phyloP scores from a whole-genome alignment of 1,140 invertebrate species.

The Bombus superbus region DNA sequence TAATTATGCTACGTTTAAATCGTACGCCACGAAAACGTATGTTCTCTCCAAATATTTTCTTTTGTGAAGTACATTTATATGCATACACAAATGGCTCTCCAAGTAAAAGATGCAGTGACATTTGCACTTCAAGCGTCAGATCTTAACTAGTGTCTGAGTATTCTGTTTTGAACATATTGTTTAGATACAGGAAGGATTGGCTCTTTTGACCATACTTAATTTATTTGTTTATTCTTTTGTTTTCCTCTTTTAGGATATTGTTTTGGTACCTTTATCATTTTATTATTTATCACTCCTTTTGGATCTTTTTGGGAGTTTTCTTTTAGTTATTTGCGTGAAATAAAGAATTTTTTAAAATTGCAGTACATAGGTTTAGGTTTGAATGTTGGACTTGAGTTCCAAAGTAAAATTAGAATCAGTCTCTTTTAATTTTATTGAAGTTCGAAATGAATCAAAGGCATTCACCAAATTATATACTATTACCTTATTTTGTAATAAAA shows the following conservation, averaged over 20 bases:
- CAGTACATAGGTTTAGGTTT: too few species aligned
- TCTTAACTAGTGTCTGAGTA: not conserved
- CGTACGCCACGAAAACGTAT: not conserved
- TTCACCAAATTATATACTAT: too few species aligned
- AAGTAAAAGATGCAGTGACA: not conserved
- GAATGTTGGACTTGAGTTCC: too few species aligned
- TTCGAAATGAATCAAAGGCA: too few species aligned
- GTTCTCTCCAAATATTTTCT: not conserved
- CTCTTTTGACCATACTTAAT: not conserved
- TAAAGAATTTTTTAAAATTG: too few species aligned
- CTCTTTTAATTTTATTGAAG: too few species aligned
- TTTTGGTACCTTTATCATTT: too few species aligned
- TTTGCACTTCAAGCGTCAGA: not conserved
- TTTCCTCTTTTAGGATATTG: not conserved
- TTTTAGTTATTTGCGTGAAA: too few species aligned
- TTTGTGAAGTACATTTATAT: not conserved
- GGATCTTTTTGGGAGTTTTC: too few species aligned
- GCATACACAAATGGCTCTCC: not conserved
- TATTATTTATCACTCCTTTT: too few species aligned
- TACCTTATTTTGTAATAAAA: too few species aligned
- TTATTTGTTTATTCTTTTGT: not conserved
- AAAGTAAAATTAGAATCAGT: too few species aligned
- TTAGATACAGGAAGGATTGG: not conserved
- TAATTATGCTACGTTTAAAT: not conserved
- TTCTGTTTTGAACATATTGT: not conserved